A percentile compares a stretch with the other conserved stretches of the same genome.
phyloP scores from a whole-genome alignment of 2,113 vertebrate genomes.

The Sinocyclocheilus anshuiensis region DNA sequence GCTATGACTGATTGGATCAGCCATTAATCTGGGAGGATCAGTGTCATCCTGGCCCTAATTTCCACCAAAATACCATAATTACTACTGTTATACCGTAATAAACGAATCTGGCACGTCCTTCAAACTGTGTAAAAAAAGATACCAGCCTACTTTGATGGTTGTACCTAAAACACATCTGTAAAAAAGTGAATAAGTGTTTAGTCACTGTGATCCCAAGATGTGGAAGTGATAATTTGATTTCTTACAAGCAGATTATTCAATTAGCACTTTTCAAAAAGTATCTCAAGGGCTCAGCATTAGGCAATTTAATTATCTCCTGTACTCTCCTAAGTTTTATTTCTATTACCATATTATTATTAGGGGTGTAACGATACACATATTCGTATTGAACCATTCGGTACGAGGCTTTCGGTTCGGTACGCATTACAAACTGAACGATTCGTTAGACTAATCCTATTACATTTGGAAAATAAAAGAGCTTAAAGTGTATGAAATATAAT shows the following conservation, averaged over 20 bases:
- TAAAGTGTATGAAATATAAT: too few relatives aligned
- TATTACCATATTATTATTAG: neutral
- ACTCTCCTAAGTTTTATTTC: neutral
- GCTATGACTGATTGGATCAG: neutral
- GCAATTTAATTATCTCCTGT: neutral
- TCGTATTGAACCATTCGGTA: too few relatives aligned
- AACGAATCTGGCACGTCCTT: neutral
- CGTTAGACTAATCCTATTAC: too few relatives aligned
- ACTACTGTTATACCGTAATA: neutral
- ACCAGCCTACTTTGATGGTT: neutral
- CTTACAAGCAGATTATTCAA: neutral
- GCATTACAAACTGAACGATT: too few relatives aligned
- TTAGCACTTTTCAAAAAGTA: neutral
- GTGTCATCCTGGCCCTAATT: neutral
- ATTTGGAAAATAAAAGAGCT: too few relatives aligned
- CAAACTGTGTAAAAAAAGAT: neutral
- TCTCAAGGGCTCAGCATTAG: neutral
- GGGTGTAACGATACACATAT: too few relatives aligned
- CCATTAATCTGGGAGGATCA: neutral
- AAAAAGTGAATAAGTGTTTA: neutral
- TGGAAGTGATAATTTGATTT: neutral
- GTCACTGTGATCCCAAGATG: constrained; percentile 2
- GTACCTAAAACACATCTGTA: neutral
- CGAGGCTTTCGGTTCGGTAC: too few relatives aligned
- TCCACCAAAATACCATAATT: neutral